Percentiles rank a stretch among this genome's conserved stretches.
phyloP scores from a whole-genome alignment of 2,797 vertebrate genomes.

The Tokudaia muenninki region DNA sequence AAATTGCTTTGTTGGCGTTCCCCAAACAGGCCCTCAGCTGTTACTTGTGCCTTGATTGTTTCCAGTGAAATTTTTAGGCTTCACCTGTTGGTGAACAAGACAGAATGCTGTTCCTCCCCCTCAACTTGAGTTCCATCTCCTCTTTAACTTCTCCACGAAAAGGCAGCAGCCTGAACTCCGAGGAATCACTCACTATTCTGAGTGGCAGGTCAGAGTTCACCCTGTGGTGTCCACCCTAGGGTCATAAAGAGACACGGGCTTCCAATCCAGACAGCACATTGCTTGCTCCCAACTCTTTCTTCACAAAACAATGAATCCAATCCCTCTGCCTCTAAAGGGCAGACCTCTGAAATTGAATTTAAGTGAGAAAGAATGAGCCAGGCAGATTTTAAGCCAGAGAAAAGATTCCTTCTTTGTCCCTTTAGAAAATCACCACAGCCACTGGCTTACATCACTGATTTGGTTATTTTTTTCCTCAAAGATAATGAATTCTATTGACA shows the following conservation, averaged over 20 bases:
- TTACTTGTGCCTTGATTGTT: conserved; percentile 83
- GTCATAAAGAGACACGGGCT: background rate
- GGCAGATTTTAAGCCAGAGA: background rate
- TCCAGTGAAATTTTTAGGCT: conserved; percentile 89
- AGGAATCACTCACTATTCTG: conserved; percentile 41
- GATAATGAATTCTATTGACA: conserved; percentile 57
- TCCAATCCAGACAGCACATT: fast-evolving
- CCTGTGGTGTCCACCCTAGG: background rate
- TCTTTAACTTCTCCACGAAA: conserved; percentile 65
- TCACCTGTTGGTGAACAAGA: conserved; percentile 87
- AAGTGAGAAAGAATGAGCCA: conserved; percentile 57
- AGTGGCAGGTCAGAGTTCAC: conserved; percentile 52
- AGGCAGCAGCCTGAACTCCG: conserved; percentile 74
- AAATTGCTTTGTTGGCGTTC: conserved; percentile 84
- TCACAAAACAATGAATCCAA: conserved; percentile 67
- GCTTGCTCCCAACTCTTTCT: too few relatives aligned
- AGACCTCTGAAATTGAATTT: conserved; percentile 78
- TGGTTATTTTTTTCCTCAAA: background rate
- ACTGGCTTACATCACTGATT: too few relatives aligned
- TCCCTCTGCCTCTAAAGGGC: conserved; percentile 66
- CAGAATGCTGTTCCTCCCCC: conserved; percentile 38
- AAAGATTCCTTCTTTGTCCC: background rate
- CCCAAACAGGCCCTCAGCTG: conserved; percentile 86
- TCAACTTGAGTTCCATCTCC: background rate
- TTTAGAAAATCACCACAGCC: background rate